Evolutionary conservation across 2,113 vertebrate species (phyloP).

Genomic region (Aphyosemion australe): DNA sequence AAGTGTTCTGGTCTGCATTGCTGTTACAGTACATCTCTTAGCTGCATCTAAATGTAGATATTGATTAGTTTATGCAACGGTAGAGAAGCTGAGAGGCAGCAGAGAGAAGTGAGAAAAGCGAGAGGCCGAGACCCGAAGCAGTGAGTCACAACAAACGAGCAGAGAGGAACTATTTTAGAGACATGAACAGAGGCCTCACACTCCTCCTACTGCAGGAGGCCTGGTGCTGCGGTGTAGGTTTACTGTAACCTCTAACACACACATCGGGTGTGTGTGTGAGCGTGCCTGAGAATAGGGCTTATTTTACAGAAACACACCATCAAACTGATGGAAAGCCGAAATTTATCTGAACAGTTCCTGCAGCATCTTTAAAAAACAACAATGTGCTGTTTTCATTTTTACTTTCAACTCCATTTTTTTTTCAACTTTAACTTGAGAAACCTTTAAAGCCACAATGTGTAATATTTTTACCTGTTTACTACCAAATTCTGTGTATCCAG

Average conservation of each 20-base stretch:
- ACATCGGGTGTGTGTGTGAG: neutral
- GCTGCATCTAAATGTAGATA: constrained; percentile 38
- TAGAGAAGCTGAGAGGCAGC: constrained; percentile 11
- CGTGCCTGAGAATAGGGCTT: neutral
- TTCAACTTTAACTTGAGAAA: too few species aligned
- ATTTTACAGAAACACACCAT: constrained; percentile 1
- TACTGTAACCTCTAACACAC: neutral
- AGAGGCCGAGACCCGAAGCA: constrained; percentile 14
- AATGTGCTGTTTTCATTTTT: neutral
- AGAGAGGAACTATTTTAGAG: constrained; percentile 24
- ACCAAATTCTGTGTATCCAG: too few species aligned
- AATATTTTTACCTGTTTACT: too few species aligned
- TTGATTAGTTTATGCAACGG: constrained; percentile 56
- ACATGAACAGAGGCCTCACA: constrained; percentile 6
- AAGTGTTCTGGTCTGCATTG: neutral
- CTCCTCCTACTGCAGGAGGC: constrained; percentile 14
- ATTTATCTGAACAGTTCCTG: neutral
- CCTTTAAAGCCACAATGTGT: too few species aligned
- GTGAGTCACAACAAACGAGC: constrained; percentile 46
- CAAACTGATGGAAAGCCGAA: neutral
- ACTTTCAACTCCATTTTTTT: too few species aligned
- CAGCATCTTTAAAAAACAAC: neutral
- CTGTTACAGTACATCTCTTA: neutral
- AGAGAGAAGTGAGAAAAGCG: neutral
- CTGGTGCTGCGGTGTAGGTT: neutral